Percentiles rank a stretch among this genome's conserved stretches.
These are phyloP conservation scores for Panorpa germanica DNA, from an alignment of 2,888 invertebrate genomes.

Conservation along the genomic window DNA sequence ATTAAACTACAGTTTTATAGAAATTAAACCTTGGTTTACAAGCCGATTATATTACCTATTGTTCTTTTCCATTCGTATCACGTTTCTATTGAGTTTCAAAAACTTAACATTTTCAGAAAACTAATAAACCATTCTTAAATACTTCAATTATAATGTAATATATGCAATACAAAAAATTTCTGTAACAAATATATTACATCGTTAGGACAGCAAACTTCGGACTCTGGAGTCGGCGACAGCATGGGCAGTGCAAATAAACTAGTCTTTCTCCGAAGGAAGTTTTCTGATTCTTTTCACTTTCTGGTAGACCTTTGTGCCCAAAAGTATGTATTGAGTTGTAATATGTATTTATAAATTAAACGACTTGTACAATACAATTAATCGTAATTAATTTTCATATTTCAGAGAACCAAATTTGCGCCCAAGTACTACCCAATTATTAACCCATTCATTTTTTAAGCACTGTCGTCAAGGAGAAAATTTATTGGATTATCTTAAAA, in stretches of 20 bases:
- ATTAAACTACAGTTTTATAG: no score
- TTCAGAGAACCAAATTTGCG: slow-evolving; percentile 42
- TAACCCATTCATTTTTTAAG: slow-evolving; percentile 61
- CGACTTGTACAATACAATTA: background rate
- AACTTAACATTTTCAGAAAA: no score
- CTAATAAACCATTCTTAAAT: no score
- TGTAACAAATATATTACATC: no score
- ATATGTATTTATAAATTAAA: slow-evolving; percentile 1
- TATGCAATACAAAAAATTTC: slow-evolving; percentile 11
- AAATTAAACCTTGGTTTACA: no score
- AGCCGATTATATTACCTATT: no score
- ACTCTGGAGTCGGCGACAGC: slow-evolving; percentile 30
- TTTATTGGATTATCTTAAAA: no score
- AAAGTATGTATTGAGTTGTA: slow-evolving; percentile 18
- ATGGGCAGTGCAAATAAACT: slow-evolving; percentile 24
- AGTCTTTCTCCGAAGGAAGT: slow-evolving; percentile 37
- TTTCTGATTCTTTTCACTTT: slow-evolving; percentile 60
- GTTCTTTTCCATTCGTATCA: no score
- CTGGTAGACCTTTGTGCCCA: slow-evolving; percentile 54
- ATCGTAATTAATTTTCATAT: slow-evolving; percentile 5
- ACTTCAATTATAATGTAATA: no score
- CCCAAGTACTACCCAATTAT: slow-evolving; percentile 47
- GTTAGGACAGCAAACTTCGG: no score
- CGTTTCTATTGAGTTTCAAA: no score
- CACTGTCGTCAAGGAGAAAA: no score